Conservation (phyloP, 2,888 invertebrate genomes). For the Teinopalpus imperialis region DNA sequence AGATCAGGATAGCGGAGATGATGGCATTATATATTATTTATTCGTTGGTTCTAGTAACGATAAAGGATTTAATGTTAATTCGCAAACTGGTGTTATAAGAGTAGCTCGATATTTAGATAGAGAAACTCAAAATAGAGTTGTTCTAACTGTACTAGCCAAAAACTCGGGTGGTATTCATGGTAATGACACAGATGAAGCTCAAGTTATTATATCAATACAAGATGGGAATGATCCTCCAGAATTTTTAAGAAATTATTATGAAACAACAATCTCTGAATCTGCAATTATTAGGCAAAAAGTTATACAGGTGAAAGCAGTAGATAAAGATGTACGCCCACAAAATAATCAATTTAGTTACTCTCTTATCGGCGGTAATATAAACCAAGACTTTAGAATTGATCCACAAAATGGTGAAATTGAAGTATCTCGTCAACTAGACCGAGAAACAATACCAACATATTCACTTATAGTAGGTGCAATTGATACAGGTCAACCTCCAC, state of each 20-base stretch:
- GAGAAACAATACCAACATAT: constrained; percentile 89
- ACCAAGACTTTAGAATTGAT: constrained; percentile 93
- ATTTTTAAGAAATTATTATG: constrained; percentile 90
- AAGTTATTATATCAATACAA: constrained; percentile 95
- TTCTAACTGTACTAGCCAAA: constrained; percentile 95
- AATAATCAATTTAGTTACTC: constrained; percentile 96
- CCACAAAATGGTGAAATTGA: constrained; percentile 92
- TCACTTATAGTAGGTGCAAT: constrained; percentile 92
- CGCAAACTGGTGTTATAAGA: constrained; percentile 91
- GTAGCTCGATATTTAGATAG: constrained; percentile 92
- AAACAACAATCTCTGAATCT: constrained; percentile 91
- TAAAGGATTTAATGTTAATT: constrained; percentile 92
- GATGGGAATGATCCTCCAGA: constrained; percentile 98
- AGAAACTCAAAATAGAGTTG: constrained; percentile 94
- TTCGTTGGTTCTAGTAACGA: constrained; percentile 96
- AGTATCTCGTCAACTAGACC: constrained; percentile 88
- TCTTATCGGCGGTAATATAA: constrained; percentile 91
- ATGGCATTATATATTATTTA: constrained; percentile 94
- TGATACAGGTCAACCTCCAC: constrained; percentile 93
- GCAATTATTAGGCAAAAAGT: constrained; percentile 88
- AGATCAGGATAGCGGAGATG: constrained; percentile 93
- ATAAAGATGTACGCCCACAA: constrained; percentile 94
- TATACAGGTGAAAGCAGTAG: constrained; percentile 90
- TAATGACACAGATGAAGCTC: constrained; percentile 97
- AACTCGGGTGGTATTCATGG: constrained; percentile 96